Base-by-base conservation (phyloP, 2,113 vertebrate species). In the Tonatia bakeri region DNA sequence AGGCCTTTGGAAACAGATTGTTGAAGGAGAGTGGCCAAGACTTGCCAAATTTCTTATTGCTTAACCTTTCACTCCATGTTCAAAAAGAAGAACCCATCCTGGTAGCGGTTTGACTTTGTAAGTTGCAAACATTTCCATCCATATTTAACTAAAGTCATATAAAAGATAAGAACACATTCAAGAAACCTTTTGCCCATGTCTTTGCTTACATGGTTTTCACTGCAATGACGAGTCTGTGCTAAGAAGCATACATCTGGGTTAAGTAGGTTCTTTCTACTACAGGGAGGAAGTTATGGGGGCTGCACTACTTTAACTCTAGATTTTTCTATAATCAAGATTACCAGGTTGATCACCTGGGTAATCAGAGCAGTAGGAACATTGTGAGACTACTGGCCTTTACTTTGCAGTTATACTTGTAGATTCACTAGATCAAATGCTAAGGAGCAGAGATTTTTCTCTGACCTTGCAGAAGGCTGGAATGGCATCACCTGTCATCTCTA, bases 41-140 rank as follows among this genome's bases (percentile, higher is more conserved):
- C n/a, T 87, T 80, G 81, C 38, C 94, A 89, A 26, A 91, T 96
- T 94, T 96, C 95, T 86, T 56, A 70, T n/a, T 83, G 73, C 43
- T 88, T 95, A 94, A 89, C 61, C 56, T 97, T 87, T 91, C 24
- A 31, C 36, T 85, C 56, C 19, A 7, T 52, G 17, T 79, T 86
- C 64, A 77, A 12, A n/a, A 75, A 79, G n/a, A 65, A 94, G 76
- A 93, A 75, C 9, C 16, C 36, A 75, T 33, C 33, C 14, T n/a
- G 64, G 56, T 72, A 38, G 82, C 80, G 20, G 9, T 36, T 90
- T 94, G 88, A 77, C 52, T 52, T 28, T 85, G 9, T 70, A 65
- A 40, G 10, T 90, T 93, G n/a, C 24, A 69, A 52, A 93, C 16
- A n/a, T 87, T 89, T 87, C 36, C 19, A 80, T 52, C 24, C 50